These are phyloP conservation scores for Choreutis nemorana DNA, from an alignment of 2,888 invertebrate species.

Conservation along the genomic window DNA sequence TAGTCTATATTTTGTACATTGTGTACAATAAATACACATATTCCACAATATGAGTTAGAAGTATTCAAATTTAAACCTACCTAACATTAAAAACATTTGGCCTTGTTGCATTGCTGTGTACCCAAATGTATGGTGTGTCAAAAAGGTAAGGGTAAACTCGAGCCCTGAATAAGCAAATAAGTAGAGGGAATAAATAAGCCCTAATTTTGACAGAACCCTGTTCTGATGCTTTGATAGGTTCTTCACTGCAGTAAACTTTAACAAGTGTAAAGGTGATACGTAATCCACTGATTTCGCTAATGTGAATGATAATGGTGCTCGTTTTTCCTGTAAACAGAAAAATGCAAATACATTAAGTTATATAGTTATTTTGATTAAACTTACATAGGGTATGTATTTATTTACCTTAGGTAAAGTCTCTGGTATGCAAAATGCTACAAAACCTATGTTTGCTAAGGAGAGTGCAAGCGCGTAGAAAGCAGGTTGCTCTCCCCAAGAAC, in stretches of 20 bases:
- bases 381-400: too few relatives aligned
- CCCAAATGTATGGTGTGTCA: constrained; percentile 90
- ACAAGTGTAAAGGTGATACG: constrained; percentile 48
- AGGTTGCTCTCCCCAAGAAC: constrained; percentile 82
- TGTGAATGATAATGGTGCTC: constrained; percentile 73
- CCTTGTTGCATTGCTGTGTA: constrained; percentile 97
- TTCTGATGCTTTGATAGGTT: constrained; percentile 70
- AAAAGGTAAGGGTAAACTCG: constrained; percentile 96
- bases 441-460: constrained; percentile 78
- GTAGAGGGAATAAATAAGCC: constrained; percentile 87
- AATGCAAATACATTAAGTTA: constrained; percentile 8
- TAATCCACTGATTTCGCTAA: constrained; percentile 68
- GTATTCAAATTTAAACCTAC: constrained; percentile 38
- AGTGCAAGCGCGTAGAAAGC: constrained; percentile 80
- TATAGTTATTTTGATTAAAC: constrained; percentile 26
- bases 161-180: constrained; percentile 94
- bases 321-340: constrained; percentile 67
- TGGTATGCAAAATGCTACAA: constrained; percentile 75
- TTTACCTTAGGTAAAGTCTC: constrained; percentile 82
- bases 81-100: constrained; percentile 95
- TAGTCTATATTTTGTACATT: background rate
- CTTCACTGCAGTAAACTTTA: constrained; percentile 74
- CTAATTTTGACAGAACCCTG: constrained; percentile 71
- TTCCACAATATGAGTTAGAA: background rate
- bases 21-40: background rate